Conservation (phyloP, 2,888 invertebrate genomes). For the Chesias legatella region DNA sequence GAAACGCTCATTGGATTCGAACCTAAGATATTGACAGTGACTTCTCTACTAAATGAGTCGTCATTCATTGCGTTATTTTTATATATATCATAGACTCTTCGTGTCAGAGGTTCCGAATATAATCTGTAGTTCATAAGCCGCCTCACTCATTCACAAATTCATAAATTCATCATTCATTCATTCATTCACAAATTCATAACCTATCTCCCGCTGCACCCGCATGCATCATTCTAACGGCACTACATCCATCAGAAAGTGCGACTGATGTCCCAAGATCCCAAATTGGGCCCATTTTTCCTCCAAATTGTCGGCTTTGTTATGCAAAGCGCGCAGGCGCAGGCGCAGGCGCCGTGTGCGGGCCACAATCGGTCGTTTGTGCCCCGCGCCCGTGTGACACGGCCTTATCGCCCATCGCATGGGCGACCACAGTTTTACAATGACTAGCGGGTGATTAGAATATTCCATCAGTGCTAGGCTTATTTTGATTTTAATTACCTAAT, state of each 20-base stretch:
- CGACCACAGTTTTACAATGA: constrained; percentile 59
- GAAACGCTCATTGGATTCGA: too few species aligned
- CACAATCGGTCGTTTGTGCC: constrained; percentile 66
- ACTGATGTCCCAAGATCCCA: constrained; percentile 47
- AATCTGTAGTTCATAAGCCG: too few species aligned
- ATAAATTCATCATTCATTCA: too few species aligned
- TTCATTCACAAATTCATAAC: too few species aligned
- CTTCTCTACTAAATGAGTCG: too few species aligned
- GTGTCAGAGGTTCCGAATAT: too few species aligned
- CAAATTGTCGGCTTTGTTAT: constrained; percentile 77
- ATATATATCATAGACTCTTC: too few species aligned
- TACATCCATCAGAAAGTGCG: constrained; percentile 36
- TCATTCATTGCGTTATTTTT: too few species aligned
- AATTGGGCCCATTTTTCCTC: constrained; percentile 76
- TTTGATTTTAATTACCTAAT: constrained; percentile 58
- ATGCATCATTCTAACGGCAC: constrained; percentile 20
- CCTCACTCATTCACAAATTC: too few species aligned
- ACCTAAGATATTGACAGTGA: too few species aligned
- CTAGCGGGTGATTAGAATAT: constrained; percentile 75
- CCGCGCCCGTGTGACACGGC: constrained; percentile 64
- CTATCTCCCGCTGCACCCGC: too few species aligned
- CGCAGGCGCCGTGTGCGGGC: constrained; percentile 36
- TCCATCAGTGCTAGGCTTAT: constrained; percentile 63
- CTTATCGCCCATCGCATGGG: constrained; percentile 73
- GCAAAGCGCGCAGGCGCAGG: too few species aligned